These are phyloP conservation scores for Anabas testudineus DNA, from an alignment of 2,797 vertebrate species.

Conservation along the genomic window DNA sequence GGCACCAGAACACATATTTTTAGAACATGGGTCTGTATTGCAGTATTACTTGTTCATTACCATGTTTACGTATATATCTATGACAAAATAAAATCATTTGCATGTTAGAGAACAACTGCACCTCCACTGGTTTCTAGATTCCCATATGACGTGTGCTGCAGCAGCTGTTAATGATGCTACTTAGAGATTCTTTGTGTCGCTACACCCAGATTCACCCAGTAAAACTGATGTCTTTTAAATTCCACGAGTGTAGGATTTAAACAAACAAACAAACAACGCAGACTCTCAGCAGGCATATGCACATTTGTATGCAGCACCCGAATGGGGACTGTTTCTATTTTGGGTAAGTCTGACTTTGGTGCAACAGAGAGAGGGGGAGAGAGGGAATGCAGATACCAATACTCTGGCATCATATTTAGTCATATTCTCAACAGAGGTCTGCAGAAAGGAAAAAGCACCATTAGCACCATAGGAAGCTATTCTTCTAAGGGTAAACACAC, in stretches of 20 bases:
- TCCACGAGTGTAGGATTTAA: constrained; percentile 31
- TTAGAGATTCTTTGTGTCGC: constrained; percentile 9
- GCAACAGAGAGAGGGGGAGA: constrained; percentile 11
- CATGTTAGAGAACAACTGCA: too few species aligned
- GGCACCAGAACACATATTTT: too few species aligned
- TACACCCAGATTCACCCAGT: background rate
- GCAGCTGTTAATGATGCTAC: background rate
- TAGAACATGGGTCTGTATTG: too few species aligned
- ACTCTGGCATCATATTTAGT: constrained; percentile 12
- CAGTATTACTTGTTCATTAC: too few species aligned
- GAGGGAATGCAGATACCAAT: constrained; percentile 22
- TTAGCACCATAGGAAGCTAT: too few species aligned
- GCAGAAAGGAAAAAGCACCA: too few species aligned
- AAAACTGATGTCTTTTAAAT: constrained; percentile 26
- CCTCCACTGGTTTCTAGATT: background rate
- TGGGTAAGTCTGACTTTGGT: constrained; percentile 33
- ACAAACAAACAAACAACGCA: constrained; percentile 45
- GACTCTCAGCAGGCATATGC: constrained; percentile 23
- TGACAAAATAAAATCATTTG: too few species aligned
- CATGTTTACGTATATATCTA: too few species aligned
- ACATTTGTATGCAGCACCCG: constrained; percentile 51
- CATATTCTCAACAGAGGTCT: constrained; percentile 4
- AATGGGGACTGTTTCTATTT: constrained; percentile 30
- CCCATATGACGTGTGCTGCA: background rate
- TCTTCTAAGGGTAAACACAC: too few species aligned